Percentiles rank a stretch among this genome's conserved stretches.
phyloP scores from a whole-genome alignment of 2,113 vertebrate genomes.

The Synchiropus splendidus region DNA sequence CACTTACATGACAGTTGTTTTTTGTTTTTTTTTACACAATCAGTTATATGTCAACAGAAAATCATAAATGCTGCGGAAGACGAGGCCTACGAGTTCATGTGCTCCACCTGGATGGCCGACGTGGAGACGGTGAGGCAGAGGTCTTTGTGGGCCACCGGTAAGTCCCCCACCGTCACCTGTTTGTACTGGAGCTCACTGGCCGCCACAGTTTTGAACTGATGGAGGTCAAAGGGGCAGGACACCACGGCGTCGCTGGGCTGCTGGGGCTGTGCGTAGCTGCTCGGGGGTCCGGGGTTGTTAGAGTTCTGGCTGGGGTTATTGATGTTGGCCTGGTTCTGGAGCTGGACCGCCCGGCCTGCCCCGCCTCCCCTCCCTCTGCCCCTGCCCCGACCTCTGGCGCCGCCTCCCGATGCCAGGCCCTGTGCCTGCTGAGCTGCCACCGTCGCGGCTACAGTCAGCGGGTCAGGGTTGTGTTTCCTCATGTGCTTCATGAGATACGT shows the following conservation, averaged over 20 bases:
- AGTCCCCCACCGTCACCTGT: slow-evolving; percentile 62
- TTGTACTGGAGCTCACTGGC: slow-evolving; percentile 71
- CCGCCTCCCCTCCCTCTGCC: slow-evolving; percentile 42
- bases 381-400: slow-evolving; percentile 65
- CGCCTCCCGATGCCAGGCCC: slow-evolving; percentile 53
- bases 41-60: slow-evolving; percentile 1
- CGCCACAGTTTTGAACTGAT: slow-evolving; percentile 90
- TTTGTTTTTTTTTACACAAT: slow-evolving; percentile 26
- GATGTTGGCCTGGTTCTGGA: slow-evolving; percentile 69
- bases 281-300: slow-evolving; percentile 42
- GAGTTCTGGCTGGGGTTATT: slow-evolving; percentile 50
- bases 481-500: slow-evolving; percentile 99
- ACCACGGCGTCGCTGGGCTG: slow-evolving; percentile 64
- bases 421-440: slow-evolving; percentile 63
- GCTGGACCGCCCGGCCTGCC: slow-evolving; percentile 46
- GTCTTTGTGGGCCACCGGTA: slow-evolving; percentile 85
- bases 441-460: slow-evolving; percentile 59
- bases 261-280: slow-evolving; percentile 63
- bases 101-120: slow-evolving; percentile 75
- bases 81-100: slow-evolving; percentile 66
- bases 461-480: slow-evolving; percentile 93
- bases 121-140: slow-evolving; percentile 97
- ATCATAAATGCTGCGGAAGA: slow-evolving; percentile 17
- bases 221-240: slow-evolving; percentile 88
- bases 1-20: slow-evolving; percentile 8